A percentile compares a stretch with the other conserved stretches of the same genome.
phyloP scores from a whole-genome alignment of 2,113 vertebrate species.

The Scolopax mira region DNA sequence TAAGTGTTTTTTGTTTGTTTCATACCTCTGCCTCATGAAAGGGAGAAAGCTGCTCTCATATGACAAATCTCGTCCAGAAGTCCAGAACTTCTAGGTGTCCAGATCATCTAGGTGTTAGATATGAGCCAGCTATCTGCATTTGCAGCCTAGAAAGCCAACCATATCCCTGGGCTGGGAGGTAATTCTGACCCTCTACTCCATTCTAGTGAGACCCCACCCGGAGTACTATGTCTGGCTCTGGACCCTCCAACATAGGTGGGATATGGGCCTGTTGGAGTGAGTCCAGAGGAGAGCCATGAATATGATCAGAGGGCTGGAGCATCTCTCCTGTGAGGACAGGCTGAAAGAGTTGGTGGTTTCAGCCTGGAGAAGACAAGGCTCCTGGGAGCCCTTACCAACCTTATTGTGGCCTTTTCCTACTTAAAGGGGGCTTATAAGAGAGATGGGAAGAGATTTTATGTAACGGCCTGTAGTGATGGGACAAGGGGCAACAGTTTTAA shows the following conservation, averaged over 20 bases:
- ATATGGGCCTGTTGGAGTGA: background rate
- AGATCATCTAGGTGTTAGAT: background rate
- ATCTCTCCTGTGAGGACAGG: background rate
- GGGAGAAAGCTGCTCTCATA: background rate
- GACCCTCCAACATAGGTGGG: fast-evolving
- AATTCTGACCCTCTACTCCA: background rate
- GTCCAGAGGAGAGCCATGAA: background rate
- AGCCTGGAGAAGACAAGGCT: background rate
- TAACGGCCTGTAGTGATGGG: fast-evolving
- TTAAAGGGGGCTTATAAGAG: background rate
- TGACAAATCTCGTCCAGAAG: background rate
- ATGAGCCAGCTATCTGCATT: fast-evolving
- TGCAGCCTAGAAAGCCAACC: fast-evolving
- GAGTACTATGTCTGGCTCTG: fast-evolving
- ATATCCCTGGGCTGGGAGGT: background rate
- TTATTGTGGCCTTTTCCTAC: background rate
- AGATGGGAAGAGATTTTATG: background rate
- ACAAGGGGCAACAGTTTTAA: background rate
- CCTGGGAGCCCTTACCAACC: background rate
- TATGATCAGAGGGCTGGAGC: background rate
- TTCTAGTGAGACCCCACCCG: fast-evolving
- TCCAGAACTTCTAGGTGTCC: too few relatives aligned
- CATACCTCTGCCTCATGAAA: background rate
- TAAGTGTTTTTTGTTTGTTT: background rate
- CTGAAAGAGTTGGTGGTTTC: background rate